Evolutionary conservation across 2,797 vertebrate genomes (phyloP), one percentile per base, ranked within the genome.

Genomic region (Gallinago stenura): DNA sequence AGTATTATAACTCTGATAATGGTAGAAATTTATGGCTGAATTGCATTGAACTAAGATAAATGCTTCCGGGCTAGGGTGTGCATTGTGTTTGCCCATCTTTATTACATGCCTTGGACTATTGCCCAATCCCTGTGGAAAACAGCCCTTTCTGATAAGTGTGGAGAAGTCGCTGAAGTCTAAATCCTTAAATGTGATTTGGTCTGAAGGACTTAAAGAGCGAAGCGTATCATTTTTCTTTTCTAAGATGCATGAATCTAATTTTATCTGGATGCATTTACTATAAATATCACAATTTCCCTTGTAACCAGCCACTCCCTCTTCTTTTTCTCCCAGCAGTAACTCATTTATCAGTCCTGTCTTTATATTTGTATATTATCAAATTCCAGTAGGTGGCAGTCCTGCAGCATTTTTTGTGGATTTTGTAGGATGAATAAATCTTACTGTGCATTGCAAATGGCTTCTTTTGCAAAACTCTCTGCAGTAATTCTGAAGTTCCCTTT

Each of bases 351-450:
- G 24, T 21, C 24, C 14, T 6, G 21, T 15, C 21, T 39, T 9
- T 18, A 1, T 11, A 37, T 11, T 72, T 5, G 3, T 10, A 5
- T n/a, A 0, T 22, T 33, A 20, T 3, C 13, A 3, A 2, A 30
- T 17, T 51, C 95, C 96, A 83, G 94, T 46, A 97, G 94, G 37
- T 95, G 96, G 94, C 96, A 96, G 76, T 77, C 46, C 93, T 90
- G 95, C 87, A 62, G 84, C 95, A 8, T 18, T 5, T 4, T 11
- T 39, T 3, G 12, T 15, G 64, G 8, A 0, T 37, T 82, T 24
- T 4, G 16, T 2, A 26, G 72, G 11, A 2, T 7, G 64, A 45
- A 0, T 10, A 8, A 35, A 89, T 53, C 51, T 41, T 26, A 0
- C 39, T 7, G 11, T 37, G 66, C 62, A 0, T 58, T n/a, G 53